Percentiles rank a stretch among this genome's conserved stretches.
phyloP scores from a whole-genome alignment of 2,888 invertebrate genomes.

The Koerneria pararmatus region DNA sequence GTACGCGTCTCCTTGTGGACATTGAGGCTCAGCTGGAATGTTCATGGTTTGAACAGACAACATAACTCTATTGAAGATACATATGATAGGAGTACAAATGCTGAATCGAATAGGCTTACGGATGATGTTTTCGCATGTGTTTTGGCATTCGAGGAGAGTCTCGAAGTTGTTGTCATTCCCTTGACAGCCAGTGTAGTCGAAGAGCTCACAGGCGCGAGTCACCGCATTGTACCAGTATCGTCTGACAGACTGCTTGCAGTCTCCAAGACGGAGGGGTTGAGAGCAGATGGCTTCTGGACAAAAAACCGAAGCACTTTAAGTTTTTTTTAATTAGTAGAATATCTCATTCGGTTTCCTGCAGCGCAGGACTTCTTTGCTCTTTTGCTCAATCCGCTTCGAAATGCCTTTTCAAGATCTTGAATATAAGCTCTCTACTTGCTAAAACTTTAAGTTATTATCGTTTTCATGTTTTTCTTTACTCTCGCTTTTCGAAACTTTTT shows the following conservation, averaged over 20 bases:
- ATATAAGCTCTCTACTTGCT: too few relatives aligned
- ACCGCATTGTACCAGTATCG: slow-evolving; percentile 55
- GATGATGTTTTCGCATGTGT: slow-evolving; percentile 57
- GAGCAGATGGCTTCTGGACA: slow-evolving; percentile 59
- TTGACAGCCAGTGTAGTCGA: slow-evolving; percentile 57
- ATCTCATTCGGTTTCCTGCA: too few relatives aligned
- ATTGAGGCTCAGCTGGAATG: slow-evolving; percentile 57
- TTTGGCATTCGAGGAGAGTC: slow-evolving; percentile 56
- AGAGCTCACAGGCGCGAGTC: slow-evolving; percentile 55
- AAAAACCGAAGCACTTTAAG: too few relatives aligned
- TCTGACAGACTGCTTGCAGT: slow-evolving; percentile 56
- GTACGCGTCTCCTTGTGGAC: slow-evolving; percentile 59
- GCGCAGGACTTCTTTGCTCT: too few relatives aligned
- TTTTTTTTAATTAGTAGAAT: too few relatives aligned
- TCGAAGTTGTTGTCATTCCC: slow-evolving; percentile 59
- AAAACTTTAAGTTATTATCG: neutral
- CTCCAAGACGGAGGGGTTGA: slow-evolving; percentile 58
- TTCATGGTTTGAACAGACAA: neutral
- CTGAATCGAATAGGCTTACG: slow-evolving; percentile 33
- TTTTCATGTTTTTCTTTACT: neutral
- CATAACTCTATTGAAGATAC: neutral
- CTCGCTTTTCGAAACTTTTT: neutral
- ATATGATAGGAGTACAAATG: neutral
- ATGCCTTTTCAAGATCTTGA: too few relatives aligned
- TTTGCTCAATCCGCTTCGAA: too few relatives aligned